Base-by-base conservation (phyloP, 2,888 invertebrate genomes). In the Yponomeuta sedellus region DNA sequence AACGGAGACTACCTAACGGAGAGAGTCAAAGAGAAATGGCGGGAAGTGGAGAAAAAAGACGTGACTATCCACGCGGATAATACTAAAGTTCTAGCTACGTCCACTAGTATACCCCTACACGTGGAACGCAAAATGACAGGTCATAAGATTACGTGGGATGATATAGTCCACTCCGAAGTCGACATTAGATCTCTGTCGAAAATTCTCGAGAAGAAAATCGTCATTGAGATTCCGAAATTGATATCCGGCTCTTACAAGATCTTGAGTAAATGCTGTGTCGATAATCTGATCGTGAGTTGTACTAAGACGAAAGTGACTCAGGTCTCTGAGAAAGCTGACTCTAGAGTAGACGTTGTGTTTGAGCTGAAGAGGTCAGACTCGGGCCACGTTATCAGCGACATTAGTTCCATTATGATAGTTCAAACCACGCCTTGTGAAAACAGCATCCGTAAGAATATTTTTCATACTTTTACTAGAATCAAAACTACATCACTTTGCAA, bases 1-100 rank as follows among this genome's bases (percentile, higher is more conserved):
- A 88, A 91, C 66, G 91, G 91, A 1, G 91, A 91, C 69, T 91
- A 84, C 70, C 77, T 91, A 67, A 88, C 88, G 3, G 88, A 87
- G 1, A 83, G 73, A 72, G 86, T 79, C n/a, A 89, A 83, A 71
- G 80, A 86, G 68, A 90, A 85, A 70, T 91, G 91, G 91, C 79
- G 73, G 63, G 83, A 86, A 72, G 76, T 79, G 0, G 75, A 76
- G 62, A 69, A 34, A 22, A 44, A 71, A 11, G 62, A 66, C 6
- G 67, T 59, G 0, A 20, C 74, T n/a, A 58, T 44, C 20, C 39
- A 20, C 22, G 66, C 72, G 44, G 65, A 68, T 11, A 73, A 75
- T 52, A 80, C 77, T 0, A 82, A 80, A 72, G 76, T 84, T 22
- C 71, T 88, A 34, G 79, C 82, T 0, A 81, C 77, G 1, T 81